Base-by-base conservation (phyloP, 2,888 invertebrate species). In the Chaetoderma sp. region DNA sequence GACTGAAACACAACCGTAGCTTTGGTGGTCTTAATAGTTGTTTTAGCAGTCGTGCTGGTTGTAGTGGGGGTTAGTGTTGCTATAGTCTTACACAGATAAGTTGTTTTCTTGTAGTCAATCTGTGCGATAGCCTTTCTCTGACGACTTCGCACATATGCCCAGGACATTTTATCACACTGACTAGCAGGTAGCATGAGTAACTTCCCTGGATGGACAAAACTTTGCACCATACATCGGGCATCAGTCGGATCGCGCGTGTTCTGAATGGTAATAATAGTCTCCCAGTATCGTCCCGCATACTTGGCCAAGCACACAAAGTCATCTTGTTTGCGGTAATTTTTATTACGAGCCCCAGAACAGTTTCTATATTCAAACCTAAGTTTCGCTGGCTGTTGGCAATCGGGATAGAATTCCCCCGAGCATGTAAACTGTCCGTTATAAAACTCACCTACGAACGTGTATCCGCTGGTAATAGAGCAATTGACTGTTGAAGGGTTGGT, bases 261-360 rank as follows among this genome's bases (percentile, higher is more conserved):
- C 68, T 78, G 79, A 5, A 82, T 47, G 18, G 81, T 55, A 13
- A 79, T 64, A 5, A 76, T 68, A 47, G 60, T 71, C 66, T 78
- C 79, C 79, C 79, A 81, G 54, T 78, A 77, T 28, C 76, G 72
- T 1, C 77, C 76, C 47, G 72, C 71, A 52, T 73, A 75, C n/a
- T 57, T 66, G n/a, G 77, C 77, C 57, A 79, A 59, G 45, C 82
- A 82, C 1, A 59, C 47, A 64, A 71, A 77, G 44, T 77, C 75
- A 18, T 63, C 60, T n/a, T n/a, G n/a, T n/a, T n/a, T n/a, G n/a
- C n/a, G n/a, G n/a, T n/a, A n/a, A 33, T 60, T 39, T 16, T 54
- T 28, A 0, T 71, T 39, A 10, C 60, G 54, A 18, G 16, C 50
- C 39, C 63, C 47, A n/a, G n/a, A n/a, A 47, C 77, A 76, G 8